phyloP scores from a whole-genome alignment of 1,140 invertebrate species.

The Eciton burchellii region DNA sequence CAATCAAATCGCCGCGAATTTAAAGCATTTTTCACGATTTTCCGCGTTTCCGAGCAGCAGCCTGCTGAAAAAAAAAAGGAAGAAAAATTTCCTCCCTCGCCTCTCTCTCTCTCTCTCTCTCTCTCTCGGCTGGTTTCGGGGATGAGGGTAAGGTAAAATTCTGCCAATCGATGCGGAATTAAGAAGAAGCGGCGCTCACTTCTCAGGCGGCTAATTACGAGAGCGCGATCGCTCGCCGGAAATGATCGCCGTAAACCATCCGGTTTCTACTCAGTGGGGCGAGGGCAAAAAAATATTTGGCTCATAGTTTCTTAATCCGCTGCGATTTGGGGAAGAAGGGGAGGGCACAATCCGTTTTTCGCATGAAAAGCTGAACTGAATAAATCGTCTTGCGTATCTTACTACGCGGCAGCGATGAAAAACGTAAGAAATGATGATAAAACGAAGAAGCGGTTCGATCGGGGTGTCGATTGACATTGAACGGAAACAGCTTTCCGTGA shows the following conservation, averaged over 20 bases:
- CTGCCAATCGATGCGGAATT: slow-evolving; percentile 77
- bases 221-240: slow-evolving; percentile 69
- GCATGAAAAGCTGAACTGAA: too few relatives aligned
- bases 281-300: slow-evolving; percentile 28
- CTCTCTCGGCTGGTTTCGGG: slow-evolving; percentile 26
- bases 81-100: too few relatives aligned
- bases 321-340: background rate
- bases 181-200: slow-evolving; percentile 74
- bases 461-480: too few relatives aligned
- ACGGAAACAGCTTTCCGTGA: background rate
- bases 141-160: slow-evolving; percentile 50
- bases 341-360: too few relatives aligned
- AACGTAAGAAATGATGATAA: too few relatives aligned
- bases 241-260: slow-evolving; percentile 61
- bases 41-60: slow-evolving; percentile 74
- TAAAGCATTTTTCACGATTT: slow-evolving; percentile 78
- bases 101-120: too few relatives aligned
- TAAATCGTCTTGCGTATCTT: too few relatives aligned
- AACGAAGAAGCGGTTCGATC: too few relatives aligned
- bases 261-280: slow-evolving; percentile 22
- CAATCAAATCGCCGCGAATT: slow-evolving; percentile 78
- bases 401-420: too few relatives aligned
- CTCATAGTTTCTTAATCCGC: background rate
- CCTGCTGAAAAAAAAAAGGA: slow-evolving; percentile 16
- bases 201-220: slow-evolving; percentile 72